A percentile compares a stretch with the other conserved stretches of the same genome.
phyloP scores from a whole-genome alignment of 1,140 invertebrate genomes.

The Grapholita molesta region DNA sequence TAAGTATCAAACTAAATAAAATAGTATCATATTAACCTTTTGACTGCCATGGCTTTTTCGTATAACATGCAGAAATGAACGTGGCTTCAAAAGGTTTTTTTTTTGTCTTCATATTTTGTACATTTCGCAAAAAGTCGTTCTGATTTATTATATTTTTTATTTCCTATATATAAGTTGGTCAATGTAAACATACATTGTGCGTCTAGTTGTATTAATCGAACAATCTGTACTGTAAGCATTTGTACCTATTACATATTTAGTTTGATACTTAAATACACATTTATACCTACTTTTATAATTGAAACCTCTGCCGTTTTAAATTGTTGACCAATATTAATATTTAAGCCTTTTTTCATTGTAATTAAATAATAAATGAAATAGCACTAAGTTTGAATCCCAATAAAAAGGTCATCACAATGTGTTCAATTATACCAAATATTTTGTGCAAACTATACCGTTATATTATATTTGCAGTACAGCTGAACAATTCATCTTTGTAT shows the following conservation, averaged over 20 bases:
- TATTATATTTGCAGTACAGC: constrained; percentile 34
- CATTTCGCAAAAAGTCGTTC: no score
- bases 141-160: no score
- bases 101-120: no score
- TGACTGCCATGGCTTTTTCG: no score
- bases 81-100: no score
- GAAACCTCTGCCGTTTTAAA: constrained; percentile 15
- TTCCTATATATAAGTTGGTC: no score
- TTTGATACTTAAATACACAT: background rate
- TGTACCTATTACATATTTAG: background rate
- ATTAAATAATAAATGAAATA: constrained; percentile 17
- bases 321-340: constrained; percentile 25
- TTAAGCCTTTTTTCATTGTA: constrained; percentile 2
- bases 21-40: background rate
- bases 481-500: constrained; percentile 31
- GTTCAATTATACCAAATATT: constrained; percentile 70
- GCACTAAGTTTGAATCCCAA: constrained; percentile 19
- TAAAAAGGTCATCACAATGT: constrained; percentile 58
- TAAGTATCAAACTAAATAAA: background rate
- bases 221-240: no score
- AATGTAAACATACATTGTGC: no score
- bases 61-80: no score
- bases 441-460: constrained; percentile 39
- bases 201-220: no score
- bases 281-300: background rate